Evolutionary conservation across 2,888 invertebrate genomes (phyloP).

Genomic region (Drosophila parthenogenetica): DNA sequence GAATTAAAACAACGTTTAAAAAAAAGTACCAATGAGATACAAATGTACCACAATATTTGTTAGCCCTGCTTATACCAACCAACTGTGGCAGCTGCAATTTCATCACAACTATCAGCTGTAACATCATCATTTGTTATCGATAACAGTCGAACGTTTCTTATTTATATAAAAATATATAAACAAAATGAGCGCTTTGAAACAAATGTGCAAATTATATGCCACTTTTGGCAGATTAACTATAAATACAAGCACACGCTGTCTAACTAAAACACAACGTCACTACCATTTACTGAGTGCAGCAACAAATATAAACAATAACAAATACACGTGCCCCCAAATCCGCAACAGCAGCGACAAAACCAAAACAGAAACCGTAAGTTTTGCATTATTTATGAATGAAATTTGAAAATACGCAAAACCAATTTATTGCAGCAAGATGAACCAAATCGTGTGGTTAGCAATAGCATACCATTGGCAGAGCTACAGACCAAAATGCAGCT

Average conservation of each 20-base stretch:
- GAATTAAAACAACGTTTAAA: too few relatives aligned
- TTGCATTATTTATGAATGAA: background rate
- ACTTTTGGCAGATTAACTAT: background rate
- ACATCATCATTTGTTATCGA: conserved; percentile 4
- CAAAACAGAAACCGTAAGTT: conserved; percentile 33
- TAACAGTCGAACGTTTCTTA: conserved; percentile 24
- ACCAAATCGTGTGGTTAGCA: conserved; percentile 32
- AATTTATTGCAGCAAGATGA: conserved; percentile 34
- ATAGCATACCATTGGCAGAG: conserved; percentile 66
- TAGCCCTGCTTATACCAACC: too few relatives aligned
- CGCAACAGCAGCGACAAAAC: conserved; percentile 28
- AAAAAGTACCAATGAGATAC: too few relatives aligned
- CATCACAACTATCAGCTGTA: conserved; percentile 2
- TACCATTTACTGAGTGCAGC: conserved; percentile 38
- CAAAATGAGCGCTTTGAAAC: conserved; percentile 51
- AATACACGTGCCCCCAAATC: conserved; percentile 40
- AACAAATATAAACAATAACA: conserved; percentile 35
- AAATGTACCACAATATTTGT: too few relatives aligned
- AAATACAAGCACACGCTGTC: background rate
- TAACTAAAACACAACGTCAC: conserved; percentile 18
- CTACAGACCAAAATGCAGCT: conserved; percentile 88
- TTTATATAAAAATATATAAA: background rate
- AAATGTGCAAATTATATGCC: conserved; percentile 48
- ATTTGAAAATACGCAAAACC: background rate
- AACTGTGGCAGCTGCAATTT: conserved; percentile 9